Evolutionary conservation across 2,888 invertebrate species (phyloP).

Genomic region (Apamea anceps): DNA sequence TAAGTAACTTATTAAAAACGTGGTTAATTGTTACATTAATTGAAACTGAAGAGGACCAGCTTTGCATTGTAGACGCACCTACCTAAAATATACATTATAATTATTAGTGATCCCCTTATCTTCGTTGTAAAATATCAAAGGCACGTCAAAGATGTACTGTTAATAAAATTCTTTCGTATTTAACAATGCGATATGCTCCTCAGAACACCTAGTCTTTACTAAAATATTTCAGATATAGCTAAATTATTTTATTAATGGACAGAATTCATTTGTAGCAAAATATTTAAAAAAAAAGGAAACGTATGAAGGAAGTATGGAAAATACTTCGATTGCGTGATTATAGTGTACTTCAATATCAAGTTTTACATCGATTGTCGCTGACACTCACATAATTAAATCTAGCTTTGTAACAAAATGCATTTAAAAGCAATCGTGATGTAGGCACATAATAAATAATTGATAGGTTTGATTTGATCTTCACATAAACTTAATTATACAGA

Average conservation of each 20-base stretch:
- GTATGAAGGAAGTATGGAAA: slow-evolving; percentile 28
- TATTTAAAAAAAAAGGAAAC: slow-evolving; percentile 34
- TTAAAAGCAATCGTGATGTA: slow-evolving; percentile 69
- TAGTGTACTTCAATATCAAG: slow-evolving; percentile 45
- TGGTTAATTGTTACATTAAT: slow-evolving; percentile 50
- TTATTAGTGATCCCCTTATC: slow-evolving; percentile 31
- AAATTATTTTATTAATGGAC: slow-evolving; percentile 63
- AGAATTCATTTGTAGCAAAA: slow-evolving; percentile 61
- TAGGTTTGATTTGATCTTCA: slow-evolving; percentile 38
- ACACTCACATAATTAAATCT: slow-evolving; percentile 46
- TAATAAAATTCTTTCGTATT: slow-evolving; percentile 26
- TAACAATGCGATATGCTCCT: slow-evolving; percentile 19
- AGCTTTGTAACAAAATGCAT: slow-evolving; percentile 68
- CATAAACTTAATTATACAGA: slow-evolving; percentile 23
- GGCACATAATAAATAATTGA: slow-evolving; percentile 40
- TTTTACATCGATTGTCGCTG: slow-evolving; percentile 37
- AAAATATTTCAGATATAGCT: slow-evolving; percentile 42
- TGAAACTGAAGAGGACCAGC: slow-evolving; percentile 55
- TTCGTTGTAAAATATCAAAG: slow-evolving; percentile 54
- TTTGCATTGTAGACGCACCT: slow-evolving; percentile 53
- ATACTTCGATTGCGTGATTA: slow-evolving; percentile 42
- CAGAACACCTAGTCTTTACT: slow-evolving; percentile 26
- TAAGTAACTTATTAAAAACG: slow-evolving; percentile 65
- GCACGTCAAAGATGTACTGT: slow-evolving; percentile 57
- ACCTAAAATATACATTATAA: slow-evolving; percentile 33